Evolutionary conservation across 2,113 vertebrate genomes (phyloP).

Genomic region (Dromas ardeola): DNA sequence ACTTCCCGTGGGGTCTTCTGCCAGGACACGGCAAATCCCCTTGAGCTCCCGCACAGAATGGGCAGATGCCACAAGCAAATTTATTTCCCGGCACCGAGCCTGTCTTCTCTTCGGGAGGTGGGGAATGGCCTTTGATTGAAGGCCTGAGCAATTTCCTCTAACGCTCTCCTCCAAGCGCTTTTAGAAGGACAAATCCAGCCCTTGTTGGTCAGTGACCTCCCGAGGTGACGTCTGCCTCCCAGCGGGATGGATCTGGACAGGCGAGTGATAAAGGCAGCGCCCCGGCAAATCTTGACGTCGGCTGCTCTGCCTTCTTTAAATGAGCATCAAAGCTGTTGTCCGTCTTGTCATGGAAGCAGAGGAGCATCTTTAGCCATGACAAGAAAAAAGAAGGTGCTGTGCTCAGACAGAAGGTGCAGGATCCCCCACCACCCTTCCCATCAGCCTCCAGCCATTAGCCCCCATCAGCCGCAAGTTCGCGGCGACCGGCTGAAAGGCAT

Average conservation of each 20-base stretch:
- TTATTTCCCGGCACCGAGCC: background rate
- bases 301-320: background rate
- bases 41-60: fast-evolving
- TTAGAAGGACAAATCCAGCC: background rate
- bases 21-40: background rate
- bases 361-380: background rate
- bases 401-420: background rate
- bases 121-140: background rate
- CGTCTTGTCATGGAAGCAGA: background rate
- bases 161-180: background rate
- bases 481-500: background rate
- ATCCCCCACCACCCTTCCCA: background rate
- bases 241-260: background rate
- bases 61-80: background rate
- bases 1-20: background rate
- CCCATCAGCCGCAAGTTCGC: fast-evolving
- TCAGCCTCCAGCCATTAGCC: background rate
- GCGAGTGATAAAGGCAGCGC: background rate
- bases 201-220: background rate
- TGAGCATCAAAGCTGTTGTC: background rate
- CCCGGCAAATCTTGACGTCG: background rate
- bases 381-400: background rate
- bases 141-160: background rate
- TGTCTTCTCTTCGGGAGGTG: background rate
- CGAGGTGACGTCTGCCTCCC: fast-evolving